phyloP scores from a whole-genome alignment of 2,888 invertebrate species.

The Synanthedon tipuliformis region DNA sequence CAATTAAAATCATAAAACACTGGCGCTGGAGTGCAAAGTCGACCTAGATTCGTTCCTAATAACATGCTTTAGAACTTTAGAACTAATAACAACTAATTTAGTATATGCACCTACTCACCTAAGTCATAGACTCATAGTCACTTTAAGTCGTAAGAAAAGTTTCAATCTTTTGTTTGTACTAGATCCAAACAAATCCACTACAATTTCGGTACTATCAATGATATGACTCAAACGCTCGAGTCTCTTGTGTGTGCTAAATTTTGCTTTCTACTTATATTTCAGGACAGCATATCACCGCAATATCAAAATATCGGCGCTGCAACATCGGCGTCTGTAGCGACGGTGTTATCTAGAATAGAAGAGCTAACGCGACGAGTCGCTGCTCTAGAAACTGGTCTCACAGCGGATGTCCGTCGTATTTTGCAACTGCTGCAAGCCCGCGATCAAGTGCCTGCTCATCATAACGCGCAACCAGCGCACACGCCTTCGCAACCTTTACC shows the following conservation, averaged over 20 bases:
- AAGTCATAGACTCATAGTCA: too few species aligned
- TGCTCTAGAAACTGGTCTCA: slow-evolving; percentile 78
- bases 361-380: slow-evolving; percentile 77
- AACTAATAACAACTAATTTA: too few species aligned
- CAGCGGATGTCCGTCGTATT: slow-evolving; percentile 80
- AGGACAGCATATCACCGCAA: slow-evolving; percentile 57
- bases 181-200: too few species aligned
- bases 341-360: slow-evolving; percentile 76
- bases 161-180: too few species aligned
- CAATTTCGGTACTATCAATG: too few species aligned
- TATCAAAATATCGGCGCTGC: slow-evolving; percentile 58
- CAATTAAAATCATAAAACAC: too few species aligned
- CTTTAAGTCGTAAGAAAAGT: too few species aligned
- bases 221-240: too few species aligned
- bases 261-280: slow-evolving; percentile 10
- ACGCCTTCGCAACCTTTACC: slow-evolving; percentile 50
- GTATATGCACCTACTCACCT: too few species aligned
- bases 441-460: slow-evolving; percentile 19
- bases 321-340: slow-evolving; percentile 51
- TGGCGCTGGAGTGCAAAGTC: too few species aligned
- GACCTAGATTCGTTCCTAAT: too few species aligned
- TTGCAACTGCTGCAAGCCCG: slow-evolving; percentile 73
- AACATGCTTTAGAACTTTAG: too few species aligned
- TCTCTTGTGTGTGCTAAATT: background rate
- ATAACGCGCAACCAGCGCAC: slow-evolving; percentile 37